These are phyloP conservation scores for Triplophysa dalaica DNA, from an alignment of 2,113 vertebrate species.

Conservation along the genomic window DNA sequence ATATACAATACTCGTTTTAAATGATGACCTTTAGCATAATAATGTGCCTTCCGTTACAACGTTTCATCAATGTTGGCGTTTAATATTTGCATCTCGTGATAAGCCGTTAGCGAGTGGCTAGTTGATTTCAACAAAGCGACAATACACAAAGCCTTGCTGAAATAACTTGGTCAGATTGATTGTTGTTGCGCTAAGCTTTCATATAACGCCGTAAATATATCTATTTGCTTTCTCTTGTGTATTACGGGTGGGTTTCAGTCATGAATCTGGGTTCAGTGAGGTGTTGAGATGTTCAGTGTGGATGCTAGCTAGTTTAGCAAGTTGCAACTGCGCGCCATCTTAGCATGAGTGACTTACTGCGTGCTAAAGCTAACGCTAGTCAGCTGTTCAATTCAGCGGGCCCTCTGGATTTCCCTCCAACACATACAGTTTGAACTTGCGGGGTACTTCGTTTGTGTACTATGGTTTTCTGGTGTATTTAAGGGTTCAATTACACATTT, in stretches of 20 bases:
- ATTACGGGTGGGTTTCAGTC: background rate
- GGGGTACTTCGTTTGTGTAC: background rate
- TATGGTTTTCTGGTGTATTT: background rate
- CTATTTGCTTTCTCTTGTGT: background rate
- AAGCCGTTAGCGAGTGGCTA: constrained; percentile 34
- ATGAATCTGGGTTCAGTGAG: background rate
- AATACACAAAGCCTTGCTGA: constrained; percentile 66
- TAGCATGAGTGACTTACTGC: background rate
- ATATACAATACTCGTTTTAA: constrained; percentile 57
- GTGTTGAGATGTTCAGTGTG: constrained; percentile 30
- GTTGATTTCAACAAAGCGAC: constrained; percentile 67
- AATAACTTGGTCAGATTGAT: background rate
- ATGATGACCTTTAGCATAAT: background rate
- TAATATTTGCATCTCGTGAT: constrained; percentile 53
- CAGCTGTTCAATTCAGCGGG: constrained; percentile 14
- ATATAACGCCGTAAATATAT: background rate
- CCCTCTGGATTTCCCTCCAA: background rate
- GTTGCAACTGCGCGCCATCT: constrained; percentile 37
- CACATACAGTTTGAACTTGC: background rate
- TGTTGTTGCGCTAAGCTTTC: background rate
- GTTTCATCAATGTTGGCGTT: constrained; percentile 49
- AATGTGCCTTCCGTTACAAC: constrained; percentile 50
- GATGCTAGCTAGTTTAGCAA: constrained; percentile 36
- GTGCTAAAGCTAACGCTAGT: constrained; percentile 34
- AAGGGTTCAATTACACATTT: too few species aligned